Percentiles rank a stretch among this genome's conserved stretches.
Evolutionary conservation across 2,113 vertebrate genomes (phyloP).

Genomic region (Vulpes lagopus): DNA sequence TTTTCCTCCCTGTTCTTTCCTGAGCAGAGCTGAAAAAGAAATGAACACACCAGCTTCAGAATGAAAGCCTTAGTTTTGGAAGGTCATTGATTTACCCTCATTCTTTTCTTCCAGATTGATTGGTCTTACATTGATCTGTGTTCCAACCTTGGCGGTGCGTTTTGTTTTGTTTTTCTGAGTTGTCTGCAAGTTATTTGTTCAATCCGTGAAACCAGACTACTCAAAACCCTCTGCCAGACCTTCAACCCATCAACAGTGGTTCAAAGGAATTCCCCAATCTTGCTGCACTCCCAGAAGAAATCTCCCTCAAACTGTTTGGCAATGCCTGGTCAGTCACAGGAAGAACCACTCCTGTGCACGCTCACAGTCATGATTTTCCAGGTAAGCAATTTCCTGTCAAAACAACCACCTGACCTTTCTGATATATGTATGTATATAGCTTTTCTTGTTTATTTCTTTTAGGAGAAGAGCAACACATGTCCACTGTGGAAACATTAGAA

Average conservation of each 20-base stretch:
- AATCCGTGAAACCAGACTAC: not conserved
- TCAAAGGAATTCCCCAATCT: not conserved
- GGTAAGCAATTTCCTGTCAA: not conserved
- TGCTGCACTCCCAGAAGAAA: not conserved
- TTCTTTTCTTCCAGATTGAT: not conserved
- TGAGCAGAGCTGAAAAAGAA: constrained; percentile 2
- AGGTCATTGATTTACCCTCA: not conserved
- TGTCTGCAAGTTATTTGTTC: not conserved
- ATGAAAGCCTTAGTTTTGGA: not conserved
- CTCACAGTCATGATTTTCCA: not conserved
- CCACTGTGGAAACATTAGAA: not conserved
- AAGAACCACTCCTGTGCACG: fast-evolving
- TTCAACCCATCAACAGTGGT: not conserved
- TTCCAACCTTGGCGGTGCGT: not conserved
- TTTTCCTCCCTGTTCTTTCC: not conserved
- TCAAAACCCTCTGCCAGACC: not conserved
- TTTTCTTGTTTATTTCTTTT: constrained; percentile 42
- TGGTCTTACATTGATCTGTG: not conserved
- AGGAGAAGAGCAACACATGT: not conserved
- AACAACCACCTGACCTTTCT: not conserved
- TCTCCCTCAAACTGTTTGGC: not conserved
- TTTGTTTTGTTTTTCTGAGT: not conserved
- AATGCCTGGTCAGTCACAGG: not conserved
- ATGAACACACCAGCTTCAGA: not conserved
- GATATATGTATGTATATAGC: not conserved